Base-by-base conservation (phyloP, 2,113 vertebrate species). In the Quiscalus mexicanus region DNA sequence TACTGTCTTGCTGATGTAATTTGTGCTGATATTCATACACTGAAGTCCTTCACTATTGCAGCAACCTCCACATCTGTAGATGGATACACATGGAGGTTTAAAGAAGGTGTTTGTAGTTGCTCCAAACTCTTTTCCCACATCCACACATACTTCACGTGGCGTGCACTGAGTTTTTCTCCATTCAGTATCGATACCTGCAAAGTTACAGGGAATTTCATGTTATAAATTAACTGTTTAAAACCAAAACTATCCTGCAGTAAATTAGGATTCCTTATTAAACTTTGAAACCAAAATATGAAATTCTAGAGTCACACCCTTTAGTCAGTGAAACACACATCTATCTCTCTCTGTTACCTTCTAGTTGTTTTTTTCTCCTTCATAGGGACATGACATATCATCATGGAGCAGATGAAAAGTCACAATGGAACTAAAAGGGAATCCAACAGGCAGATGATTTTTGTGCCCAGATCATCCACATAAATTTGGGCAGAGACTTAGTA, bases 21-120 rank as follows among this genome's bases (percentile, higher is more conserved):
- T 98, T 89, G 99, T 99, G 98, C 99, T 99, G 98, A 98, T 98
- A 98, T 99, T 99, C 98, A 98, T 98, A 96, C 99, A 99, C 92
- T 99, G 99, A 93, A 98, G 98, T 93, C 99, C 99, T 98, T 99
- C 99, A 27, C 99, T 99, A 98, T 99, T 99, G 97, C 99, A 99
- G 98, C 99, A 99, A 93, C 99, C 99, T 96, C 99, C 99, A 99
- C 99, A 99, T 99, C 99, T 99, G 99, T 99, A 99, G 98, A 99
- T 98, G 98, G 99, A 99, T 98, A 99, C 99, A 98, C 99, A 99
- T 95, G 99, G 99, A 87, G 99, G 99, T 99, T 99, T 99, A 98
- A 99, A 99, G 99, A 99, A 99, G 98, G 99, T 98, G 98, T 99
- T 99, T 98, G 99, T 99, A 92, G 99, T 98, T 96, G 99, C 99